A percentile compares a stretch with the other conserved stretches of the same genome.
These are phyloP conservation scores for Micrasema minimum DNA, from an alignment of 1,140 invertebrate species.

Conservation along the genomic window DNA sequence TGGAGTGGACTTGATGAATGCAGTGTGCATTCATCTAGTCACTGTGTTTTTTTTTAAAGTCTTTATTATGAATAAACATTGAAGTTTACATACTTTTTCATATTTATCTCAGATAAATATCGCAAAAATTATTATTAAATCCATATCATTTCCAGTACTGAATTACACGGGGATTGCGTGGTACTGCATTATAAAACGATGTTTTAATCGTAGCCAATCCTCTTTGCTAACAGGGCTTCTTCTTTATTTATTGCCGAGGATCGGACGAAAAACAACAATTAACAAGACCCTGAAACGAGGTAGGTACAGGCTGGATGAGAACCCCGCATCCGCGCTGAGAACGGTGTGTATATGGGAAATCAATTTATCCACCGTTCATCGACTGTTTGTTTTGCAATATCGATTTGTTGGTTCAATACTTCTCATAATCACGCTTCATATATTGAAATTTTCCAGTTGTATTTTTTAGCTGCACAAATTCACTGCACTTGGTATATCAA, in stretches of 20 bases:
- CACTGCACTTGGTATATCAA: too few relatives aligned
- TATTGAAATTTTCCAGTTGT: too few relatives aligned
- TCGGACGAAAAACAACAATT: slow-evolving; percentile 42
- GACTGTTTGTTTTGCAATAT: slow-evolving; percentile 26
- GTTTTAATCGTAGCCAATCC: slow-evolving; percentile 49
- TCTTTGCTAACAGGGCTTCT: slow-evolving; percentile 42
- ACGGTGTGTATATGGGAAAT: slow-evolving; percentile 31
- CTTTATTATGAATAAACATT: too few relatives aligned
- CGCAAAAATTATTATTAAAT: too few relatives aligned
- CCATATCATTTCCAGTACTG: slow-evolving; percentile 47
- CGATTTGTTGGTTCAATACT: slow-evolving; percentile 7
- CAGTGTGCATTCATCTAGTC: too few relatives aligned
- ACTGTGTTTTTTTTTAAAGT: too few relatives aligned
- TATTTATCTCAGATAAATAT: too few relatives aligned
- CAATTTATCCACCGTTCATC: slow-evolving; percentile 25
- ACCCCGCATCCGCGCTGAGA: slow-evolving; percentile 1
- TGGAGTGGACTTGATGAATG: too few relatives aligned
- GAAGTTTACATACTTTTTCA: too few relatives aligned
- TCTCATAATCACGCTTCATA: too few relatives aligned
- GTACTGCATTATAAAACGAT: slow-evolving; percentile 50
- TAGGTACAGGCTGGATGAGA: slow-evolving; percentile 8
- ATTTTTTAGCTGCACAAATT: too few relatives aligned
- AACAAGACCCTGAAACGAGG: slow-evolving; percentile 36
- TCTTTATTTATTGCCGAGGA: slow-evolving; percentile 49
- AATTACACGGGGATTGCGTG: slow-evolving; percentile 52